Evolutionary conservation across 2,113 vertebrate genomes (phyloP), one percentile per base, ranked within the genome.

Genomic region (Taxidea taxus): DNA sequence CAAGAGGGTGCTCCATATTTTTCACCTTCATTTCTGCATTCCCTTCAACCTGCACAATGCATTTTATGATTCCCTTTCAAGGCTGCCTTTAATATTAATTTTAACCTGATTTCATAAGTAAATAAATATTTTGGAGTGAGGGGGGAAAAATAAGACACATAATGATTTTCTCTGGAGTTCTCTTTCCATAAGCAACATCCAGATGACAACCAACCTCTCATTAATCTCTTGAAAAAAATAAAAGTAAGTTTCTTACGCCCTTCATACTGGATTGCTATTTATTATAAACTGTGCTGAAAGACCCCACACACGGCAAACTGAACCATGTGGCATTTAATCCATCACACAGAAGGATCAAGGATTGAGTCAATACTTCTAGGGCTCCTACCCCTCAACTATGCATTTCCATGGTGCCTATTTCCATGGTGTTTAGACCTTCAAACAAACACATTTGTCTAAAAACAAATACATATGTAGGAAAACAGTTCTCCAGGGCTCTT

Each of bases 401-500:
- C 27, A 97, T 97, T 96, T 97, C 94, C 90, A 95, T 72, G 87
- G 84, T 97, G 83, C 49, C 62, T 72, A 95, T 93, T 87, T 91
- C 94, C 91, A 97, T 91, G 77, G 93, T 91, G 62, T 96, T 91
- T 83, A 90, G 89, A 95, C 27, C 25, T 90, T 96, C 78, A 95
- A 97, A 96, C 54, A 93, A 91, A 96, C 75, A 95, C 58, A 90
- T 97, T 97, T 95, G 89, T 97, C 86, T 97, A 95, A 97, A 95
- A 98, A 83, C 96, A 97, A 97, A 96, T 74, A 82, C 85, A 96
- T 95, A 87, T 92, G 56, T 95, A 95, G 80, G 13, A 95, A 96
- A 97, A 89, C n/a, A 95, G 58, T 93, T 97, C 72, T 96, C 78
- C 7, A 87, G 62, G 51, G 86, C 34, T 78, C 66, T 75, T 2